Evolutionary conservation across 1,140 invertebrate species (phyloP).

Genomic region (Drosophila sproati): DNA sequence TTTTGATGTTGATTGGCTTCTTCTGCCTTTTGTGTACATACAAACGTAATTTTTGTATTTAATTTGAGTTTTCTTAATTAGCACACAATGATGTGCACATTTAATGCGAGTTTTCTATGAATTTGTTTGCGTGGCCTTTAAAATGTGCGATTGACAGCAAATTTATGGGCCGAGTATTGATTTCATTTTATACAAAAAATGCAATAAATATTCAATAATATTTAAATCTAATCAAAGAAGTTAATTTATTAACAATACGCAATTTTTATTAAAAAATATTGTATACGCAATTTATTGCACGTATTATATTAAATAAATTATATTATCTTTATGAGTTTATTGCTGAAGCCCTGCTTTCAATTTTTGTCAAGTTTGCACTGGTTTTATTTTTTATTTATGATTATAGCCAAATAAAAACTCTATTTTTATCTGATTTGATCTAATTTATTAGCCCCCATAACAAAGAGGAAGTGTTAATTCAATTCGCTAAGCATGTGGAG

Average conservation of each 20-base stretch:
- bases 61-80: conserved; percentile 13
- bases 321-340: conserved; percentile 1
- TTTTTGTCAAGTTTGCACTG: neutral
- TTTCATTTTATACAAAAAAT: no score
- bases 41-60: conserved; percentile 13
- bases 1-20: conserved; percentile 39
- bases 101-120: conserved; percentile 3
- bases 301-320: neutral
- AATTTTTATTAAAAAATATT: no score
- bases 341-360: neutral
- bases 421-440: conserved; percentile 12
- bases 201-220: no score
- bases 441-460: conserved; percentile 11
- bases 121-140: conserved; percentile 31
- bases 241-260: no score
- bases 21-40: conserved; percentile 21
- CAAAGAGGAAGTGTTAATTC: conserved; percentile 14
- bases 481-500: conserved; percentile 24
- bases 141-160: conserved; percentile 31
- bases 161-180: no score
- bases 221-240: no score
- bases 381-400: neutral
- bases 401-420: neutral
- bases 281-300: neutral
- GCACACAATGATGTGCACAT: neutral